Evolutionary conservation across 2,113 vertebrate genomes (phyloP).

Genomic region (Cyrtonyx montezumae): DNA sequence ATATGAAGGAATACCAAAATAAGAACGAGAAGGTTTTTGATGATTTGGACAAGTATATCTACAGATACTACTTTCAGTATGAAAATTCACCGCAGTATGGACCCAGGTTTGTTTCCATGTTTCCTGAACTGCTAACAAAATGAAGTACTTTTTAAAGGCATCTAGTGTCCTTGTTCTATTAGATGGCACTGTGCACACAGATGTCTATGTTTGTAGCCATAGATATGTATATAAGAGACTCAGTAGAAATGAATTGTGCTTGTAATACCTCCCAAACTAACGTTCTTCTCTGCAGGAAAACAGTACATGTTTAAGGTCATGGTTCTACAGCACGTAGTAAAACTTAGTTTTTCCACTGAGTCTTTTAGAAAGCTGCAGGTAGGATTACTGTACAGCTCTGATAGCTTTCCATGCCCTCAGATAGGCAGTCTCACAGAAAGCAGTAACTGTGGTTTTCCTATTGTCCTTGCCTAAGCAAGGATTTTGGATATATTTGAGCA

Average conservation of each 20-base stretch:
- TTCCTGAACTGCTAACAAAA: constrained; percentile 63
- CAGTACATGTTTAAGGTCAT: neutral
- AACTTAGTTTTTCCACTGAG: neutral
- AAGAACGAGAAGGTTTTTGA: constrained; percentile 81
- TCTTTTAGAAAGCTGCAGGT: neutral
- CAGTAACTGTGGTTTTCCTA: neutral
- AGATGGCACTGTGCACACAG: neutral
- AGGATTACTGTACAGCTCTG: neutral
- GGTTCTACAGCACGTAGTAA: neutral
- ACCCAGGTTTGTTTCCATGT: constrained; percentile 85
- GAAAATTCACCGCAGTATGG: constrained; percentile 78
- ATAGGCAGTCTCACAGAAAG: neutral
- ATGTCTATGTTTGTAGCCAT: neutral
- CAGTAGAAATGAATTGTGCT: neutral
- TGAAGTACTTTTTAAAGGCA: neutral
- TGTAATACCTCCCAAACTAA: neutral
- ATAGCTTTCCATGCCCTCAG: neutral
- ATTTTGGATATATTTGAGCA: neutral
- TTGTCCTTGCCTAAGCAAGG: neutral
- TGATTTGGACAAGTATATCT: constrained; percentile 90
- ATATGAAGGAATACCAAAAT: constrained; percentile 87
- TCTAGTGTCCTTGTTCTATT: neutral
- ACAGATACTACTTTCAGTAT: constrained; percentile 91
- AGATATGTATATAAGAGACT: neutral
- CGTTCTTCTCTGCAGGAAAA: neutral